Conservation (phyloP, 2,888 invertebrate genomes). For the Yponomeuta malinellus region DNA sequence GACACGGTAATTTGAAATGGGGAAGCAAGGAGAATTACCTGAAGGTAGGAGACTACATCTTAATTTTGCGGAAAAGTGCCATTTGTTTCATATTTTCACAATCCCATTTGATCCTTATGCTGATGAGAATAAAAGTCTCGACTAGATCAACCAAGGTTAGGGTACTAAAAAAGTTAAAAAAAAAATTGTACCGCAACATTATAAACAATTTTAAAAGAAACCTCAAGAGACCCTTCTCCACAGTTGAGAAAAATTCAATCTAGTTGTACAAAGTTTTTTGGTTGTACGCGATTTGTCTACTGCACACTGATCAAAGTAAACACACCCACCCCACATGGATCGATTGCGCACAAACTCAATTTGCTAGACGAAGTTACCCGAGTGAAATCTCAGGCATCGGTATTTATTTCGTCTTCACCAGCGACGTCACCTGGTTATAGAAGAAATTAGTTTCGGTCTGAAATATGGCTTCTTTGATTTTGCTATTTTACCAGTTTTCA, state of each 20-base stretch:
- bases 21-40: no score
- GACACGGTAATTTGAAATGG: no score
- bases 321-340: conserved; percentile 13
- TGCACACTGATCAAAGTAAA: conserved; percentile 8
- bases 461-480: background rate
- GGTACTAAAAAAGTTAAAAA: no score
- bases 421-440: conserved; percentile 19
- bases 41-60: no score
- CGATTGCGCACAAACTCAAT: conserved; percentile 39
- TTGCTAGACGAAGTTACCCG: conserved; percentile 41
- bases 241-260: background rate
- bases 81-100: no score
- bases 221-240: no score
- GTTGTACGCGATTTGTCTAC: background rate
- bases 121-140: no score
- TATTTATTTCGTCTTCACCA: conserved; percentile 18
- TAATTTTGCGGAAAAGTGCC: no score
- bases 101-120: no score
- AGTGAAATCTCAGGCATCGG: conserved; percentile 17
- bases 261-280: background rate
- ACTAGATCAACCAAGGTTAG: no score
- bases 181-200: no score
- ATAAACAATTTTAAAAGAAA: no score
- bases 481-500: background rate
- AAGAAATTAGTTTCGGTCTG: conserved; percentile 16